Evolutionary conservation across 2,797 vertebrate species (phyloP).

Genomic region (Antennarius maculatus): DNA sequence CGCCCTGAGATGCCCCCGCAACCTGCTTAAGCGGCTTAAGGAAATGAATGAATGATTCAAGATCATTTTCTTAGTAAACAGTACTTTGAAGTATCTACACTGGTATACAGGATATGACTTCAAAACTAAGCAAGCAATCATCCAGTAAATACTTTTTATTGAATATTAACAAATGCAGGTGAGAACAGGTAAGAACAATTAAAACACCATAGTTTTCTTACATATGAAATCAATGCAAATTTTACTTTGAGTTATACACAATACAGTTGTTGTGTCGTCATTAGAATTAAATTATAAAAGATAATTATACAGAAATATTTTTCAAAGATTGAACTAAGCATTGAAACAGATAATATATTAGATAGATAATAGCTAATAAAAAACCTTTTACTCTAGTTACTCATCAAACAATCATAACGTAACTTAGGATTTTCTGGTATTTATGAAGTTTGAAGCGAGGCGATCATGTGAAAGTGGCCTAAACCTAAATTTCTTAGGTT

Average conservation of each 20-base stretch:
- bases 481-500: too few relatives aligned
- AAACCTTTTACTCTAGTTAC: not conserved
- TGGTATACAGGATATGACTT: not conserved
- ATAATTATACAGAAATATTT: not conserved
- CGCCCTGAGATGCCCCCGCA: too few relatives aligned
- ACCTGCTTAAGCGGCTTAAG: too few relatives aligned
- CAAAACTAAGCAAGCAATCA: slow-evolving; percentile 4
- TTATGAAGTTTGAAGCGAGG: not conserved
- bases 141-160: slow-evolving; percentile 50
- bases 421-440: not conserved
- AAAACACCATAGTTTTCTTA: not conserved
- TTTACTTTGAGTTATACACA: not conserved
- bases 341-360: not conserved
- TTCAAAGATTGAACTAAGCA: not conserved
- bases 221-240: not conserved
- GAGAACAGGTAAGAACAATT: not conserved
- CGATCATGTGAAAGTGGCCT: not conserved
- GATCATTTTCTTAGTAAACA: not conserved
- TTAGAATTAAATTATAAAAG: not conserved
- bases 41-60: too few relatives aligned
- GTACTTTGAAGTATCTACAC: not conserved
- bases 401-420: too few relatives aligned
- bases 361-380: not conserved
- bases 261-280: not conserved
- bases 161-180: slow-evolving; percentile 21